Conservation (phyloP, 2,888 invertebrate species). For the Sturmia bella region DNA sequence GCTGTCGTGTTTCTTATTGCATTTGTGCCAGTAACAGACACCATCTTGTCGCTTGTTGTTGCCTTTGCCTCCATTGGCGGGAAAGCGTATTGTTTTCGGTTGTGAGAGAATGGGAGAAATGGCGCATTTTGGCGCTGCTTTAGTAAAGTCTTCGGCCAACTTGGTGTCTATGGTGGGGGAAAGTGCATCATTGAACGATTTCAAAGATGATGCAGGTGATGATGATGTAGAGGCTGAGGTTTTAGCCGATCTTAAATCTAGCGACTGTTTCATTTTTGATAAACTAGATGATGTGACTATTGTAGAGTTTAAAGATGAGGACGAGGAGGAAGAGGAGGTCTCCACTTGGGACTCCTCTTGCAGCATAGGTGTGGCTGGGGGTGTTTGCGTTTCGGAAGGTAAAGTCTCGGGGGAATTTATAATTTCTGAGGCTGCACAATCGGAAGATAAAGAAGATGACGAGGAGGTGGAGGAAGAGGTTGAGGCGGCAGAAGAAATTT, state of each 20-base stretch:
- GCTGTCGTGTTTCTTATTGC: slow-evolving; percentile 89
- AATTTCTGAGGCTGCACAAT: slow-evolving; percentile 52
- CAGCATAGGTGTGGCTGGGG: slow-evolving; percentile 62
- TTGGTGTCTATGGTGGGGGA: slow-evolving; percentile 80
- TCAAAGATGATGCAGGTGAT: slow-evolving; percentile 1
- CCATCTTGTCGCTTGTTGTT: slow-evolving; percentile 82
- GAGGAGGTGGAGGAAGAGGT: slow-evolving; percentile 44
- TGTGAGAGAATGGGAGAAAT: slow-evolving; percentile 90
- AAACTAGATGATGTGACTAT: no score
- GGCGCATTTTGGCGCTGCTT: slow-evolving; percentile 78
- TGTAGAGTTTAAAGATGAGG: not conserved
- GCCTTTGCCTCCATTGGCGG: slow-evolving; percentile 83
- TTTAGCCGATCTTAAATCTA: slow-evolving; percentile 3
- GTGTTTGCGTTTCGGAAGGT: slow-evolving; percentile 52
- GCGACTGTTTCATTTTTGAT: not conserved
- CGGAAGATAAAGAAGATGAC: no score
- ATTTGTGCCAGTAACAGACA: slow-evolving; percentile 92
- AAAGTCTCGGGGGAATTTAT: slow-evolving; percentile 42
- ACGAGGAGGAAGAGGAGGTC: not conserved
- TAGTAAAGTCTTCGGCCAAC: slow-evolving; percentile 75
- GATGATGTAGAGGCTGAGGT: slow-evolving; percentile 14
- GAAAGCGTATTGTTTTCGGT: slow-evolving; percentile 91
- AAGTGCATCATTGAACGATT: slow-evolving; percentile 19
- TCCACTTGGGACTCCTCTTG: slow-evolving; percentile 63
- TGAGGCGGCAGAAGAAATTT: slow-evolving; percentile 46